Base-by-base conservation (phyloP, 2,888 invertebrate genomes). In the Callyntrura sp. region DNA sequence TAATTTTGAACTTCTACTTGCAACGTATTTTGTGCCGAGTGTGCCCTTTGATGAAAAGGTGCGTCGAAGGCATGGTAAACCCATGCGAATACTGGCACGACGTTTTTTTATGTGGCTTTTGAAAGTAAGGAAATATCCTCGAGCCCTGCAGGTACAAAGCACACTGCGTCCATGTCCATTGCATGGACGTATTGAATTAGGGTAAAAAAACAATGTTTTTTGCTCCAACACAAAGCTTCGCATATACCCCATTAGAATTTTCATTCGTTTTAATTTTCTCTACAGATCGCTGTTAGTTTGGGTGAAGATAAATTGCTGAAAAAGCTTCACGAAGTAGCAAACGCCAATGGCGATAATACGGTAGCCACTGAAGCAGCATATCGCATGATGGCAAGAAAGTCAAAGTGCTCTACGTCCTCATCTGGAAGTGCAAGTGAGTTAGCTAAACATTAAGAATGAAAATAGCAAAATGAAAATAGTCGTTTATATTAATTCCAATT, bases 51-150 rank as follows among this genome's bases (percentile, higher is more conserved):
- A 92, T 20, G 92, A 92, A n/a, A 84, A 81, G 35, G 70, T 91
- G 0, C 81, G 92, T 11, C 84, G 90, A 60, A 90, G 89, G 25
- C 93, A 93, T 88, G 85, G 87, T 0, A 92, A 92, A 84, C 91
- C 93, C 0, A 92, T 93, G 92, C 55, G 93, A 48, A 89, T 92
- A 55, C 79, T 93, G 11, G 93, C 93, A 0, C 65, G 92, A 62
- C 81, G 91, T 51, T 93, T 92, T 81, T 93, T 93, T 43, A 93
- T 92, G 92, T 93, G 93, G 93, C 83, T 93, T 9, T 9, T 92
- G 1, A 84, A 81, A 73, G 73, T 84, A 0, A 65, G 65, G 48
- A 93, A 92, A 48, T 92, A 85, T 70, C 88, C 91, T 2, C 68
- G 93, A 62, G 93, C 93, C 0, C 78, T 93, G 48, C 93, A 93